Percentiles rank a stretch among this genome's conserved stretches.
phyloP scores from a whole-genome alignment of 2,113 vertebrate species.

The Chloropsis hardwickii region DNA sequence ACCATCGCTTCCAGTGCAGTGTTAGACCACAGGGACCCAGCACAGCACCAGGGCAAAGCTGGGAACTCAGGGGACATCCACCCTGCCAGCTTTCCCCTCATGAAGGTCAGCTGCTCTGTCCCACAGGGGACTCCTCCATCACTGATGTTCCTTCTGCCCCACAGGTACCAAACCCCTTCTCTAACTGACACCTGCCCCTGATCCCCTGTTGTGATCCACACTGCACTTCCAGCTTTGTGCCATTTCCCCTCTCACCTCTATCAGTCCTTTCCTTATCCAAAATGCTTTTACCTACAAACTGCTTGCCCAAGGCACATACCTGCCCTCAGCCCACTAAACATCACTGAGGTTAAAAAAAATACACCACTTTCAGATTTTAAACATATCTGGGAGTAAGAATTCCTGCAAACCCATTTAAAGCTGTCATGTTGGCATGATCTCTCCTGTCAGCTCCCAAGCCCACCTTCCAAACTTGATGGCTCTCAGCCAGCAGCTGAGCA shows the following conservation, averaged over 20 bases:
- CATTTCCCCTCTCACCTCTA: not conserved
- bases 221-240: not conserved
- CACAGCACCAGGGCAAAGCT: not conserved
- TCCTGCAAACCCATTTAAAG: not conserved
- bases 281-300: not conserved
- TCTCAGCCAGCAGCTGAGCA: not conserved
- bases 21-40: no score
- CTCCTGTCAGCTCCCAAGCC: accelerated
- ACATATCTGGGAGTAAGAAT: not conserved
- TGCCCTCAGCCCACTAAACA: not conserved
- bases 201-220: accelerated
- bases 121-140: accelerated
- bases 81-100: not conserved
- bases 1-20: accelerated
- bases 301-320: accelerated
- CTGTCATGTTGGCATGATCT: not conserved
- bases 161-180: not conserved
- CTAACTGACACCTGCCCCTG: no score
- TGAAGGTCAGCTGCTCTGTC: not conserved
- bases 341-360: not conserved
- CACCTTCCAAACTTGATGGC: not conserved
- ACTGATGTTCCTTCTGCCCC: not conserved
- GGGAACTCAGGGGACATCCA: no score
- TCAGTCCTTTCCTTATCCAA: not conserved
- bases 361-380: not conserved